A percentile compares a stretch with the other conserved stretches of the same genome.
phyloP scores from a whole-genome alignment of 2,113 vertebrate genomes.

The Oenanthe melanoleuca region DNA sequence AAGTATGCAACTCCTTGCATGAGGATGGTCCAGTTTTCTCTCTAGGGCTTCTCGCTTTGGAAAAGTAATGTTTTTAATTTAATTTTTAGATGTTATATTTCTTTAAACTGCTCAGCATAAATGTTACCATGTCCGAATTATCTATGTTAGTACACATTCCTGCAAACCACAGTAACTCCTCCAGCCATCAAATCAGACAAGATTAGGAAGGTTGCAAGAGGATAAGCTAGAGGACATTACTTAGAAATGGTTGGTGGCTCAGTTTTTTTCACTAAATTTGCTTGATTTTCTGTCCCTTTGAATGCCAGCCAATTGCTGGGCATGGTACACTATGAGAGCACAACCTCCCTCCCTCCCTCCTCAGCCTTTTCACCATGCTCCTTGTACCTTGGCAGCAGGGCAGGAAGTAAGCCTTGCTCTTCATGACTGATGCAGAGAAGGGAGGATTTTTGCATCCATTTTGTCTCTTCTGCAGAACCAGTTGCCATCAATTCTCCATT shows the following conservation, averaged over 20 bases:
- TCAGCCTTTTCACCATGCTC: neutral
- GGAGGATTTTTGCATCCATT: neutral
- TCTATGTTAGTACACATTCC: neutral
- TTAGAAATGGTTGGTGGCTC: neutral
- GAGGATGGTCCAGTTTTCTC: neutral
- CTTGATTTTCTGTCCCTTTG: neutral
- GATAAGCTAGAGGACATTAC: neutral
- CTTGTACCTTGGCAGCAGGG: neutral
- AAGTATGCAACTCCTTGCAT: neutral
- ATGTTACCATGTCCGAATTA: neutral
- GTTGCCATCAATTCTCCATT: neutral
- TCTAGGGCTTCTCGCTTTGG: neutral
- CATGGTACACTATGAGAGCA: neutral
- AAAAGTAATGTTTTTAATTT: neutral
- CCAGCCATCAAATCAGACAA: neutral
- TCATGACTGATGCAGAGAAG: neutral
- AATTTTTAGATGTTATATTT: neutral
- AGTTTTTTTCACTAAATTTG: neutral
- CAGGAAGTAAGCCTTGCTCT: neutral
- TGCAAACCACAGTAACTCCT: neutral
- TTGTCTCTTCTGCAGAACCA: neutral
- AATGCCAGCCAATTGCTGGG: neutral
- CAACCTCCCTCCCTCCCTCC: neutral
- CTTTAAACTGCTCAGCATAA: neutral
- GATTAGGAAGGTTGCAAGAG: neutral